These are phyloP conservation scores for Zalophus californianus DNA, from an alignment of 2,797 vertebrate genomes.

Conservation along the genomic window DNA sequence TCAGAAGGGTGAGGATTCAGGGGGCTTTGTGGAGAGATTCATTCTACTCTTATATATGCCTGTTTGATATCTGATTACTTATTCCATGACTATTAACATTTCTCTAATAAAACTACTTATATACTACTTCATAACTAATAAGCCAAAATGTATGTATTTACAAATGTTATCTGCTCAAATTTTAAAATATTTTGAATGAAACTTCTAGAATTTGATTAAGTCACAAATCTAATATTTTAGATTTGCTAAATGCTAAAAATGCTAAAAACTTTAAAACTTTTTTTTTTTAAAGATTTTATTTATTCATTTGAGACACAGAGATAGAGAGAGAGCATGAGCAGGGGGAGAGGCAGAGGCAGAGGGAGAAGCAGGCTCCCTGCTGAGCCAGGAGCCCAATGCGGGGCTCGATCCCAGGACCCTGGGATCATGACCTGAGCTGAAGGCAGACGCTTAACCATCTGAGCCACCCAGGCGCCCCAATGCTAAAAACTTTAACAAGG, in stretches of 20 bases:
- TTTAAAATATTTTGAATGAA: neutral
- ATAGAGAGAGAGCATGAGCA: no score
- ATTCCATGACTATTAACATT: neutral
- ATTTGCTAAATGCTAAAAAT: neutral
- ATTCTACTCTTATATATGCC: neutral
- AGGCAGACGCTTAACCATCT: no score
- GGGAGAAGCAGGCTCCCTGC: no score
- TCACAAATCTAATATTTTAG: neutral
- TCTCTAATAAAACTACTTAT: neutral
- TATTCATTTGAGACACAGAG: no score
- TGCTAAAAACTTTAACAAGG: neutral
- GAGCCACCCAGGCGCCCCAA: no score
- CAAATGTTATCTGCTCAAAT: neutral
- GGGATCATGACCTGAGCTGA: no score
- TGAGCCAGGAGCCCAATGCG: no score
- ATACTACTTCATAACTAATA: neutral
- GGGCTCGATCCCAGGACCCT: no score
- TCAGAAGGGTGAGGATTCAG: neutral
- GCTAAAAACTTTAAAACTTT: neutral
- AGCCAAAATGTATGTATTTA: neutral
- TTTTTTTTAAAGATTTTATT: neutral
- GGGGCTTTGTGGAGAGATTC: neutral
- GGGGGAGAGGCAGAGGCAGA: no score
- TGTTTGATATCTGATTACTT: neutral
- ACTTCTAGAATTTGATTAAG: neutral